Evolutionary conservation across 2,888 invertebrate species (phyloP), one percentile per base, ranked within the genome.

Genomic region (Caenorhabditis sp.): DNA sequence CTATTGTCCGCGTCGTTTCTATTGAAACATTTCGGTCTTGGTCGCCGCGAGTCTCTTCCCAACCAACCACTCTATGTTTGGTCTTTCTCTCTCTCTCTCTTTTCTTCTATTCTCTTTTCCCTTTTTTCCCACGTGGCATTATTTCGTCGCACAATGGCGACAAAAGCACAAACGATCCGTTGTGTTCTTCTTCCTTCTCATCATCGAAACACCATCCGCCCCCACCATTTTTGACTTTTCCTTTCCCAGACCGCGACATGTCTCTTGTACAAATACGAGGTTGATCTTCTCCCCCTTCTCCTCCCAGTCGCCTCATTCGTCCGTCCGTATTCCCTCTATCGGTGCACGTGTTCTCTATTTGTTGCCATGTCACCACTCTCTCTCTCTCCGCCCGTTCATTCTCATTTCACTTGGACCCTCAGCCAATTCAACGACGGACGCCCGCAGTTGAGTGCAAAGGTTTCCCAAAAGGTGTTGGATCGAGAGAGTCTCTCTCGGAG

Each of bases 301-400:
- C n/a, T n/a, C n/a, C n/a, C n/a, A n/a, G n/a, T n/a, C n/a, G n/a
- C n/a, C n/a, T n/a, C n/a, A n/a, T n/a, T n/a, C n/a, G 18, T 24
- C 56, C 26, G 44, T 26, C 53, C 44, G 53, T 55, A 60, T 26
- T 37, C 26, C 58, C 51, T 67, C 65, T 35, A 18, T 37, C 37
- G 6, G 70, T 56, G 55, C 71, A 56, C 53, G 61, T 40, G 51
- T 44, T 62, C 55, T 64, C 72, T 72, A 47, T 56, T 72, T 64
- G 72, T 72, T 55, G 71, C 62, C 71, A 71, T 71, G 72, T 72
- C 72, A 72, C 60, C 74, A 15, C 32, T 13, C 35, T 35, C 26
- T 22, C 50, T 28, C 22, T 60, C 32, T 37, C 60, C 40, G 6
- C 13, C 40, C 60, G 35, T 15, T 8, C 1, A 22, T 22, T 40